Base-by-base conservation (phyloP, 2,797 vertebrate genomes). In the Typhlichthys eigenmanni region DNA sequence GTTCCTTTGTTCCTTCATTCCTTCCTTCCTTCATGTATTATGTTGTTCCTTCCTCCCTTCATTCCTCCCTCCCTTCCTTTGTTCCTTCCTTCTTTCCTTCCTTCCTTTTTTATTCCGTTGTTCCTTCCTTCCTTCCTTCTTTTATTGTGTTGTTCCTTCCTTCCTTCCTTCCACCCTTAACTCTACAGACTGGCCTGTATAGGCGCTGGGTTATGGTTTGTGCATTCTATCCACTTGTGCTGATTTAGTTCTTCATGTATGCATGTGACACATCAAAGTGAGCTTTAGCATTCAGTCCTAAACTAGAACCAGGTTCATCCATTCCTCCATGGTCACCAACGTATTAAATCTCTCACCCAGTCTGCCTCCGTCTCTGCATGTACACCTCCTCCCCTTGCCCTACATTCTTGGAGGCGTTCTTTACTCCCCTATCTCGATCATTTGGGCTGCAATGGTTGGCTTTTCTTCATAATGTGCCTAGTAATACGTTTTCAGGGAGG, bases 391-490 rank as follows among this genome's bases (percentile, higher is more conserved):
- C 47, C 58, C 32, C 45, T 57, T 59, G 59, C 14, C 55, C 51
- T 58, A 66, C 55, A 59, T 65, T 53, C 3, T 60, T 24, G 14
- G 32, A 61, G 38, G 47, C 14, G 49, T 50, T 47, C 29, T 7
- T 51, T 24, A 55, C 47, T 45, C 1, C 9, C 47, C 70, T 66
- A 62, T 62, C 62, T 62, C 55, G 24, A 29, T 64, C n/a, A 60
- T 10, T 66, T 64, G 10, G 45, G 46, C 1, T 49, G 38, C 67
- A 32, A 53, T 58, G 29, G 53, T 54, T 49, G 24, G 14, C n/a
- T n/a, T 62, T 47, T 47, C 29, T 46, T 53, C 50, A 19, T 62
- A 34, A 29, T 62, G 24, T 53, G 46, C 29, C 59, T 14, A 38
- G 59, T 51, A 16, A 50, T 60, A 60, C 34, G 51, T 50, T 60